A percentile compares a stretch with the other conserved stretches of the same genome.
Conservation (phyloP, 2,888 invertebrate genomes). For the Eucera pruinosa region DNA sequence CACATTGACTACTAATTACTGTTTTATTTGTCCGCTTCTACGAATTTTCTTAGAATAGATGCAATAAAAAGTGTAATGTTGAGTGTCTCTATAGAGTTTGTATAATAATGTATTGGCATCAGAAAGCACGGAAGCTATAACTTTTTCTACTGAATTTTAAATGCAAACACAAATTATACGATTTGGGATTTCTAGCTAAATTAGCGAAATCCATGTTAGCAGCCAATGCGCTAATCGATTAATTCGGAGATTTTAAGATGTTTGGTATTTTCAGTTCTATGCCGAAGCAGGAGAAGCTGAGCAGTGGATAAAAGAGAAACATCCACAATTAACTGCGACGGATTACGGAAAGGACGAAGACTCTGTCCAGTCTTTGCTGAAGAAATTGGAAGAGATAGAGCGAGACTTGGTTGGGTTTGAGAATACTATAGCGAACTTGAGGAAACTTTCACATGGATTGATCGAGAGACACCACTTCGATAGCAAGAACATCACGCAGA, state of each 20-base stretch:
- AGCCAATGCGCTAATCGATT: too few species aligned
- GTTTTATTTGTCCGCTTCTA: too few species aligned
- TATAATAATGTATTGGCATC: too few species aligned
- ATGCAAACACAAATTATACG: too few species aligned
- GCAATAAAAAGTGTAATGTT: too few species aligned
- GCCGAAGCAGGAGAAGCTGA: conserved; percentile 96
- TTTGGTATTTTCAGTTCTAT: conserved; percentile 88
- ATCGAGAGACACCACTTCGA: conserved; percentile 92
- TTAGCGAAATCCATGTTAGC: too few species aligned
- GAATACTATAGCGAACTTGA: conserved; percentile 89
- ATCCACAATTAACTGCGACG: conserved; percentile 89
- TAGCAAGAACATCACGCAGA: conserved; percentile 89
- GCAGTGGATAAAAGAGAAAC: conserved; percentile 95
- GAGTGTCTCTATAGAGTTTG: too few species aligned
- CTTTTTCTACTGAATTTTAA: too few species aligned
- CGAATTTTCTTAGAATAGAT: too few species aligned
- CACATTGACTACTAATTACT: too few species aligned
- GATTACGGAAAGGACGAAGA: conserved; percentile 97
- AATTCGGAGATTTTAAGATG: conserved; percentile 15
- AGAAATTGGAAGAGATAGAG: conserved; percentile 93
- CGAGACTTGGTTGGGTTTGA: conserved; percentile 93
- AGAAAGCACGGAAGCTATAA: too few species aligned
- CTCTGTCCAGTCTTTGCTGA: conserved; percentile 92
- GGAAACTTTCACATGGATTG: conserved; percentile 88
- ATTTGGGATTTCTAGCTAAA: conserved; percentile 46